Base-by-base conservation (phyloP, 1,140 invertebrate species). In the Theocolax elegans region DNA sequence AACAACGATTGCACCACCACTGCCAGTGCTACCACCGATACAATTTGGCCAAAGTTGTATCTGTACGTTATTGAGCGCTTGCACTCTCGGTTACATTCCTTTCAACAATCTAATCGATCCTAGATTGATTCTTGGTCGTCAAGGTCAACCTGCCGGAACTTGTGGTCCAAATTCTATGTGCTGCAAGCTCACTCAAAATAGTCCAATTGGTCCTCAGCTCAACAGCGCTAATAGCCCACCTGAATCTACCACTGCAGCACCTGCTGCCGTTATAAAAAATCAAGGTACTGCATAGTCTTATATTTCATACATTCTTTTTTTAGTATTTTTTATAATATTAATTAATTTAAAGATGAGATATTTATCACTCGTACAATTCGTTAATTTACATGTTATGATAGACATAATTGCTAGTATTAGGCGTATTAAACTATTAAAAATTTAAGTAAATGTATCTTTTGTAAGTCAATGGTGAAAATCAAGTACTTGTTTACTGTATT, bases 61-160 rank as follows among this genome's bases (percentile, higher is more conserved):
- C 3, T 69, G 68, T 17, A 40, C 15, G 4, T 2, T 65, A 1
- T 0, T 40, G 2, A 38, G 2, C 19, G 13, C 21, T 7, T 71
- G 68, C 10, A 25, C 2, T 25, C 2, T 31, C 6, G 60, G 60
- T 15, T 58, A 38, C 46, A 49, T 60, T 0, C 75, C 17, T 44
- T 74, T 1, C 9, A 75, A 3, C 68, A 74, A 1, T 64, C 53
- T 46, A 12, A 73, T 80, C 17, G 75, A 80, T 38, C 75, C 79
- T 1, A 21, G 77, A 25, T 51, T 76, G 4, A 70, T 76, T 15
- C 42, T 73, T 8, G 23, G 38, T 8, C 74, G 74, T 2, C 75
- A 75, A 25, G 25, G 35, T 25, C 29, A 62, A 10, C 13, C 48
- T 4, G 21, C 10, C 4, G 38, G 17, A 8, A 44, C 17, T 7